Percentiles rank a stretch among this genome's conserved stretches.
phyloP scores from a whole-genome alignment of 2,113 vertebrate species.

The Gobiocypris rarus region DNA sequence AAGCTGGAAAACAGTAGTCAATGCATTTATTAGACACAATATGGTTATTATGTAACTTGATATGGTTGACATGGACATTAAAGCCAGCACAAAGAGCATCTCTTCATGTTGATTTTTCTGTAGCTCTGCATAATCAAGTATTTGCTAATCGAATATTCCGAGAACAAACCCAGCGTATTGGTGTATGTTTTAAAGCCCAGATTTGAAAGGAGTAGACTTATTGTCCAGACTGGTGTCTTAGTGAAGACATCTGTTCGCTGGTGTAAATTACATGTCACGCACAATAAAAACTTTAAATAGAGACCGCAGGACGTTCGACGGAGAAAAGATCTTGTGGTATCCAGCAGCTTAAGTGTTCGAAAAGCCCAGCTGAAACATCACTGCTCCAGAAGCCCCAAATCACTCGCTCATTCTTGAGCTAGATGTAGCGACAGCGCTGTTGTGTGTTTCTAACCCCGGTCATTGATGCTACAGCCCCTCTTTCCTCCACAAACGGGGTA shows the following conservation, averaged over 20 bases:
- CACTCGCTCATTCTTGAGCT: slow-evolving; percentile 12
- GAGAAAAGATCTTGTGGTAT: slow-evolving; percentile 19
- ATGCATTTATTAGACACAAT: not conserved
- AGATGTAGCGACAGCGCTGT: slow-evolving; percentile 26
- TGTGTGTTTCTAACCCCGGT: slow-evolving; percentile 53
- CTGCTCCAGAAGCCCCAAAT: not conserved
- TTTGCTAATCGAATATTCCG: not conserved
- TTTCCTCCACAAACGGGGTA: slow-evolving; percentile 59
- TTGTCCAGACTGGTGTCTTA: slow-evolving; percentile 18
- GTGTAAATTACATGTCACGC: slow-evolving; percentile 53
- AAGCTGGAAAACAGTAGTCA: not conserved
- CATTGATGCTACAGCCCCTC: slow-evolving; percentile 30
- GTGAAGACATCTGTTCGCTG: slow-evolving; percentile 46
- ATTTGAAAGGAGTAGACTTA: not conserved
- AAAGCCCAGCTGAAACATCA: slow-evolving; percentile 37
- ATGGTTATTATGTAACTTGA: not conserved
- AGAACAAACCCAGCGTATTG: not conserved
- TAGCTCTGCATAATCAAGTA: not conserved
- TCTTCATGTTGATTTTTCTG: not conserved
- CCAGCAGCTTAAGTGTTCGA: slow-evolving; percentile 23
- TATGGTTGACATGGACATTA: not conserved
- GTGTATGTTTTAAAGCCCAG: not conserved
- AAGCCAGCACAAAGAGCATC: not conserved
- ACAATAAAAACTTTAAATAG: slow-evolving; percentile 52
- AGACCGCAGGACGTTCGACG: slow-evolving; percentile 38